phyloP scores from a whole-genome alignment of 2,797 vertebrate species.

The Diglossa cyanea region DNA sequence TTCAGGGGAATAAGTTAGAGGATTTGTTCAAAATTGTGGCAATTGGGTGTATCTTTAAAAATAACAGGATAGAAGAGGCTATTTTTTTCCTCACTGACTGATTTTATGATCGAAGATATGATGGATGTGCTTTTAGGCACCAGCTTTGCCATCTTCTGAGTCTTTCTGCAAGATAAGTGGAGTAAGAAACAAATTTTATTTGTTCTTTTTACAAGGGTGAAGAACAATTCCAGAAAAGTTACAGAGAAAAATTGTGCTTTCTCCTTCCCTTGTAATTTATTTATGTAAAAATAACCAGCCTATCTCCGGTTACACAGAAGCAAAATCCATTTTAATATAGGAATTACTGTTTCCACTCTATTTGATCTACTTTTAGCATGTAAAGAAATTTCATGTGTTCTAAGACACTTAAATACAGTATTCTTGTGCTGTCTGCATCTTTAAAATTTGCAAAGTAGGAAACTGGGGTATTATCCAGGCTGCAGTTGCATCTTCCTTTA shows the following conservation, averaged over 20 bases:
- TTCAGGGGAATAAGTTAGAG: neutral
- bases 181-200: neutral
- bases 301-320: neutral
- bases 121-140: conserved; percentile 1
- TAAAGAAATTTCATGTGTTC: neutral
- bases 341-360: neutral
- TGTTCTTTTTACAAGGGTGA: neutral
- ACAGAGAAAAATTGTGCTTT: neutral
- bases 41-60: neutral
- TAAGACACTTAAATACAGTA: neutral
- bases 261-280: neutral
- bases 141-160: neutral
- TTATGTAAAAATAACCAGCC: neutral
- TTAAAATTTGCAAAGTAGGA: neutral
- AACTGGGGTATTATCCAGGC: neutral
- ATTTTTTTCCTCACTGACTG: neutral
- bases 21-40: neutral
- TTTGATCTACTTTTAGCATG: neutral
- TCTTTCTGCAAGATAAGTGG: neutral
- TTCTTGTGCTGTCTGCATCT: neutral
- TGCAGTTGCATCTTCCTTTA: neutral
- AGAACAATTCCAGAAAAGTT: neutral
- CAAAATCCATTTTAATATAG: neutral
- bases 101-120: neutral
- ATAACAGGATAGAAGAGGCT: neutral